Evolutionary conservation across 2,888 invertebrate species (phyloP), one percentile per base, ranked within the genome.

Genomic region (Ophioninae sp.): DNA sequence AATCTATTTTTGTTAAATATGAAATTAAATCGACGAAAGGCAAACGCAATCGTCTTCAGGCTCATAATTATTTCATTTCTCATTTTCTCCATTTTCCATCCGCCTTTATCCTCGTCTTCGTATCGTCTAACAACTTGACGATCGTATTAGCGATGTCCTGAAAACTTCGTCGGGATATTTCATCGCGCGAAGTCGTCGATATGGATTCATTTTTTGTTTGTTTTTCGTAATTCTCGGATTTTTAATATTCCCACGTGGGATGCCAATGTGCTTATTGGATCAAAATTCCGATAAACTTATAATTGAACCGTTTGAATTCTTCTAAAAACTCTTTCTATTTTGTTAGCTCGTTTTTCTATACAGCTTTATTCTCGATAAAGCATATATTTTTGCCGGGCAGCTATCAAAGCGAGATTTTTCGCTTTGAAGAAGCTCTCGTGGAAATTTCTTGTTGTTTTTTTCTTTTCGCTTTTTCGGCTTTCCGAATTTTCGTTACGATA

Each of bases 1-100:
- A 6, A 23, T 30, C 7, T 17, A 17, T 64, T 69, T 57, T 80
- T 50, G 74, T 81, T 59, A 80, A 68, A 80, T 70, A 69, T 69
- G 80, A 83, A 78, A 78, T 50, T 50, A 81, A 83, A 64, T 81
- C 74, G 83, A 83, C 79, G 83, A 80, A 86, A 86, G 86, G 86
- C 86, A 86, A 85, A 85, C 85, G 81, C 82, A 30, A 30, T 30
- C 82, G 85, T 82, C 77, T 85, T 75, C 78, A 78, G 81, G 70
- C 81, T 75, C 61, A 59, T 81, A 79, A 72, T 72, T 81, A 70
- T 73, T 83, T 77, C 69, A 73, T 81, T 61, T 23, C 74, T 70
- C 69, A 56, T 69, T n/a, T 59, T 74, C 73, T 50, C 30, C n/a
- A 23, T 78, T 79, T 64, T 62, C 67, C 37, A 21, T 62, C 13